A percentile compares a stretch with the other conserved stretches of the same genome.
Conservation (phyloP, 2,888 invertebrate species). For the Cyclophora punctaria region DNA sequence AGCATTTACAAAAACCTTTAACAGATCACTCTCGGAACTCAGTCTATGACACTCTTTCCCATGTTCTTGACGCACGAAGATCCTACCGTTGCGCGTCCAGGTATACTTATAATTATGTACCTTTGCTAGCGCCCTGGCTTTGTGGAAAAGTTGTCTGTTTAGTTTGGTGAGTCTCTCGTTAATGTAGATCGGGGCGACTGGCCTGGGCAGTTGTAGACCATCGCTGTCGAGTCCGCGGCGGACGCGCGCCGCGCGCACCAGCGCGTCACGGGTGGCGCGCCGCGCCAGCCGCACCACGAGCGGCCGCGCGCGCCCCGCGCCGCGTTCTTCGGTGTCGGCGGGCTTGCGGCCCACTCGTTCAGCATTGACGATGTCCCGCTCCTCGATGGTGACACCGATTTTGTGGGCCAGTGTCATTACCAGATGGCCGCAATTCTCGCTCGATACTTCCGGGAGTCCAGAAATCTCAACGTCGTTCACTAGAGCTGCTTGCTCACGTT, state of each 20-base stretch:
- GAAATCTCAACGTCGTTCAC: slow-evolving; percentile 5
- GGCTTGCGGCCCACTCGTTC: slow-evolving; percentile 1
- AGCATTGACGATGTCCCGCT: slow-evolving; percentile 3
- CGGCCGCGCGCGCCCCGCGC: too few relatives aligned
- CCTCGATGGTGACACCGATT: background rate
- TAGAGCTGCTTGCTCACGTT: slow-evolving; percentile 5
- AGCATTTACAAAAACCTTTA: background rate
- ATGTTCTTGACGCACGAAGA: background rate
- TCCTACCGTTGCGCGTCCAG: background rate
- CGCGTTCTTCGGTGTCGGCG: too few relatives aligned
- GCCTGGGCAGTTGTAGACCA: slow-evolving; percentile 2
- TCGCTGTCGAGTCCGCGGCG: slow-evolving; percentile 8
- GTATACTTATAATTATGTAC: background rate
- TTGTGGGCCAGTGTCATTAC: background rate
- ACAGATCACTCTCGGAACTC: background rate
- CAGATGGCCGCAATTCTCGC: background rate
- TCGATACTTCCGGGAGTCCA: background rate
- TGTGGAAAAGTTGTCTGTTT: slow-evolving; percentile 10
- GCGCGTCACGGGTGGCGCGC: slow-evolving; percentile 6
- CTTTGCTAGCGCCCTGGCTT: slow-evolving; percentile 3
- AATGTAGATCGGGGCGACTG: slow-evolving; percentile 6
- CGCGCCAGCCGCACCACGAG: slow-evolving; percentile 4
- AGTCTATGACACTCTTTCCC: background rate
- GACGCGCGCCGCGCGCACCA: slow-evolving; percentile 10
- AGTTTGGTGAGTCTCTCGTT: slow-evolving; percentile 12